These are phyloP conservation scores for Sebastes nivosus DNA, from an alignment of 2,797 vertebrate genomes.

Conservation along the genomic window DNA sequence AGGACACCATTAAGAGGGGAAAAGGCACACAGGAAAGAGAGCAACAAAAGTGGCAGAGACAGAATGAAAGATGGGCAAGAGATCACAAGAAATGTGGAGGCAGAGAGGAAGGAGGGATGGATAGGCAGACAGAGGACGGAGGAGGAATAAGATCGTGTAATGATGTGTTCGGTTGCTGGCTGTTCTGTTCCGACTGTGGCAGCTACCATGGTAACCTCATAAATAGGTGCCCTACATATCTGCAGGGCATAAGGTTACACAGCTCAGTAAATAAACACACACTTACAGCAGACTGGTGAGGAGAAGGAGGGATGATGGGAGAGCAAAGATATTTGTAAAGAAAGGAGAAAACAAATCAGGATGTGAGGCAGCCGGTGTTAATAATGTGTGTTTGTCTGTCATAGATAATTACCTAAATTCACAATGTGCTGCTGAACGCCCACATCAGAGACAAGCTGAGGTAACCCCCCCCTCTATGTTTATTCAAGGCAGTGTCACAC, in stretches of 20 bases:
- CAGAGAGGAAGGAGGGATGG: conserved; percentile 3
- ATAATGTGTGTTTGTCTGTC: conserved; percentile 38
- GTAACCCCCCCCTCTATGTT: conserved; percentile 33
- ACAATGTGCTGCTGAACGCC: conserved; percentile 36
- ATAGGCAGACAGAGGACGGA: conserved; percentile 30
- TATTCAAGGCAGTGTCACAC: conserved; percentile 17
- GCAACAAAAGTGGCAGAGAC: background rate
- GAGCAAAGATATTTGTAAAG: conserved; percentile 8
- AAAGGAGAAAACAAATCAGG: background rate
- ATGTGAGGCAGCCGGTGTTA: background rate
- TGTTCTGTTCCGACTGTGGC: conserved; percentile 66
- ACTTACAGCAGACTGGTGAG: conserved; percentile 32
- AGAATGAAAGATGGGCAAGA: background rate
- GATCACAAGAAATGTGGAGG: background rate
- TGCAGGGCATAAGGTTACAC: conserved; percentile 79
- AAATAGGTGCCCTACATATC: conserved; percentile 82
- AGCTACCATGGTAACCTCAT: conserved; percentile 84
- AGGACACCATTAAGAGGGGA: conserved; percentile 6
- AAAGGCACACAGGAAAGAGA: background rate
- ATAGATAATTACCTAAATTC: conserved; percentile 49
- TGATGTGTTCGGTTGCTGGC: conserved; percentile 67
- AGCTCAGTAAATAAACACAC: conserved; percentile 77
- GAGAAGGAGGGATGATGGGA: conserved; percentile 17
- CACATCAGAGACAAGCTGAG: conserved; percentile 41
- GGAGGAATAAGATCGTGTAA: conserved; percentile 50